Base-by-base conservation (phyloP, 2,888 invertebrate genomes). In the Neocrepidodera transversa region DNA sequence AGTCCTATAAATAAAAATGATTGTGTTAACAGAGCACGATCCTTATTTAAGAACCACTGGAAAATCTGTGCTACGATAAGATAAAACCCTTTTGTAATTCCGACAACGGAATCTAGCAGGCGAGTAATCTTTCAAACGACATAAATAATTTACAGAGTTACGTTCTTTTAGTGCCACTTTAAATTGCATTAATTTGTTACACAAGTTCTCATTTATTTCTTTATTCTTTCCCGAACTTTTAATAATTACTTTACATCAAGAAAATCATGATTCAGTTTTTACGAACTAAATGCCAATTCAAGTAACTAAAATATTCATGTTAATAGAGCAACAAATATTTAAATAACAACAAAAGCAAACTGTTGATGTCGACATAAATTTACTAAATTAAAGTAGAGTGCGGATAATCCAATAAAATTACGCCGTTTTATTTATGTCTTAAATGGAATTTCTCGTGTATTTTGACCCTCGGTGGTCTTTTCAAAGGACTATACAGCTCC, bases 21-120 rank as follows among this genome's bases (percentile, higher is more conserved):
- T 50, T 50, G 36, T 50, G 50, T 50, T 50, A 50, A 50, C 50
- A 50, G 50, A 50, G 23, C 50, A 50, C 50, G 50, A 50, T 50
- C 50, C 50, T 36, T 50, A 45, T 28, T 45, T 45, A 45, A 45
- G 45, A 26, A 45, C 45, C 45, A 28, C 11, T 26, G 45, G 28
- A 45, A 38, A 45, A 45, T 45, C 45, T 26, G 45, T 18, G 28
- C 26, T 14, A 14, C 45, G 45, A 45, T 45, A 45, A 45, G 45
- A 45, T 45, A 45, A 45, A 45, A 45, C 45, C 45, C 17, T 17
- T 42, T 52, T 42, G 42, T 42, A 52, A 52, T 52, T 52, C 28
- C 8, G 16, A 4, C 26, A 38, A 42, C 30, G 42, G 28, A 42
- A 30, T 52, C 40, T 30, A 42, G 42, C 11, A 28, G 42, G 16